Conservation (phyloP, 2,888 invertebrate genomes). For the Drosophila imparisetae region DNA sequence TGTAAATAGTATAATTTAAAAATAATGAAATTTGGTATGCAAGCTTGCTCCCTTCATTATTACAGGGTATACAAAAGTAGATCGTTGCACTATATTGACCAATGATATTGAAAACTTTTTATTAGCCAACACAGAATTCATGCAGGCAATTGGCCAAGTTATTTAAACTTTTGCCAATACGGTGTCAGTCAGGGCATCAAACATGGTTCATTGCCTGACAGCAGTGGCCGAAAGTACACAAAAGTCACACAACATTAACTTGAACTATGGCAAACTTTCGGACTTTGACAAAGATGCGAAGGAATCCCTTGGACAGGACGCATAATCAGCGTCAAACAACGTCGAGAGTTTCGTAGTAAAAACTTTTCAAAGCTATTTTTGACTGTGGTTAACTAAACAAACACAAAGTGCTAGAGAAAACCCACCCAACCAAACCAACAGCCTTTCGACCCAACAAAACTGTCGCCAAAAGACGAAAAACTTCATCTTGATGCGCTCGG, state of each 20-base stretch:
- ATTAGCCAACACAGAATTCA: constrained; percentile 27
- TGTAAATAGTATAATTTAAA: background rate
- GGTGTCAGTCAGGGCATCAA: constrained; percentile 44
- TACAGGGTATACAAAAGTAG: background rate
- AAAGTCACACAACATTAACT: constrained; percentile 81
- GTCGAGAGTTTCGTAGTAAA: constrained; percentile 36
- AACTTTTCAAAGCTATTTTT: constrained; percentile 78
- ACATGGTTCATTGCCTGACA: constrained; percentile 69
- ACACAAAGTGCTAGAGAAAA: constrained; percentile 63
- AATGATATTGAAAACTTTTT: constrained; percentile 28
- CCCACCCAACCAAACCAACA: background rate
- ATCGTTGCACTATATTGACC: constrained; percentile 5
- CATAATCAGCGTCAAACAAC: constrained; percentile 37
- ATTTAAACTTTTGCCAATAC: constrained; percentile 68
- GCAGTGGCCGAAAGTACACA: constrained; percentile 54
- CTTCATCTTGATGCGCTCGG: constrained; percentile 73
- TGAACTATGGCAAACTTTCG: constrained; percentile 77
- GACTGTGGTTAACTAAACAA: constrained; percentile 80
- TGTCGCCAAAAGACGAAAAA: constrained; percentile 74
- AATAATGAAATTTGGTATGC: background rate
- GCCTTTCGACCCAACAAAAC: constrained; percentile 60
- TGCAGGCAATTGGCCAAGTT: constrained; percentile 67
- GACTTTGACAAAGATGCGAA: constrained; percentile 71
- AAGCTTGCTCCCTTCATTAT: background rate
- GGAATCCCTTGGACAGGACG: constrained; percentile 47